Base-by-base conservation (phyloP, 92 coral and sea anemone species). In the Siderastrea siderea region DNA sequence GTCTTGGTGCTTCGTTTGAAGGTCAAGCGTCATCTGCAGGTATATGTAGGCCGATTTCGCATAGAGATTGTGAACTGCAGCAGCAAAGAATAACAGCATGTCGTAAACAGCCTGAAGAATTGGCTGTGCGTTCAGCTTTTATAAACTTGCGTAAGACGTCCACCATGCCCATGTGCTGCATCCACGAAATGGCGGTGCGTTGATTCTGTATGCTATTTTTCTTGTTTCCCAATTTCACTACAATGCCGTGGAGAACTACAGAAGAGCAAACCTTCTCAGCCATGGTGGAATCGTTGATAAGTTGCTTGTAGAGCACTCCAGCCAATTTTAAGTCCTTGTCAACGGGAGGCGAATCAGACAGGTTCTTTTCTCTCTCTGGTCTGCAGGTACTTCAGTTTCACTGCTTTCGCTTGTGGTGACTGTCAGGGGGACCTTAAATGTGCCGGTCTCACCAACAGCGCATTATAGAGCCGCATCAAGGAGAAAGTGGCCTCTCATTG, bases 71-170 rank as follows among this genome's bases (percentile, higher is more conserved):
- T 79, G 84, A 19, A 71, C 73, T 4, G 84, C 84, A 58, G 73
- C 73, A 3, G 73, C 84, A 61, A 79, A 79, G 17, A 46, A 46
- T 5, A 55, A n/a, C 9, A 26, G 38, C 38, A 26, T 26, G 38
- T 26, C 38, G 38, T 26, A 26, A 26, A 26, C 38, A 26, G 38
- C 47, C 43, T 71, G 50, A 43, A 71, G 65, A 68, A 47, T 79
- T 47, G 48, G 50, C 84, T 11, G 73, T 79, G 10, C 84, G 53
- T 15, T 79, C 84, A 17, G 72, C 84, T 79, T 61, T 79, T 8
- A 79, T 79, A 26, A 26, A 26, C 38, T 26, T 26, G 0, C 38
- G 38, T 26, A 26, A 26, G 38, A 26, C 38, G 38, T 49, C 6
- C 38, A 26, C 38, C 38, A 26, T 26, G 38, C 38, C 38, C 0